Conservation (phyloP, 2,113 vertebrate genomes). For the Mustela lutreola region DNA sequence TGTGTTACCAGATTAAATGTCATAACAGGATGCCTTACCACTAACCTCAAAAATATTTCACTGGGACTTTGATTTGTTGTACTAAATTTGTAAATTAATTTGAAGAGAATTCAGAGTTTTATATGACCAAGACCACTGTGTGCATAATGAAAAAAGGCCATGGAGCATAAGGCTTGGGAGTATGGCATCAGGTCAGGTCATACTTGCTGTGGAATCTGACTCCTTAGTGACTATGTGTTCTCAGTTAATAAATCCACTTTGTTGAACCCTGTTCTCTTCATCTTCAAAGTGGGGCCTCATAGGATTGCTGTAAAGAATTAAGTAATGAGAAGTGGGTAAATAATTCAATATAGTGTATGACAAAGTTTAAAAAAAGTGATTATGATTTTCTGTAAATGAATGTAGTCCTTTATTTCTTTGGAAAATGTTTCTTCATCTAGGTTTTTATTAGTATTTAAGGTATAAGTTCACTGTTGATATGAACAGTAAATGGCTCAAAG, state of each 20-base stretch:
- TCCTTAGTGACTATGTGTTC: not conserved
- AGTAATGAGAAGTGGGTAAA: too few species aligned
- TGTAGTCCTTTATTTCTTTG: too few species aligned
- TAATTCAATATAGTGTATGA: too few species aligned
- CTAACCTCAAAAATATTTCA: not conserved
- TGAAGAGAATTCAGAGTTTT: not conserved
- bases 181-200: not conserved
- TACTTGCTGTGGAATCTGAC: not conserved
- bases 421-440: too few species aligned
- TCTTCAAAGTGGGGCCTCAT: too few species aligned
- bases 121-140: not conserved
- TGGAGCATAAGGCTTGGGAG: too few species aligned
- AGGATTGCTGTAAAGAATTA: too few species aligned
- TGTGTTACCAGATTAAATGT: not conserved
- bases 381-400: too few species aligned
- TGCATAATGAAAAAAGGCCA: not conserved
- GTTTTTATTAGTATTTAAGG: too few species aligned
- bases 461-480: too few species aligned
- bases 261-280: not conserved
- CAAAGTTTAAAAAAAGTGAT: too few species aligned
- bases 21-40: not conserved
- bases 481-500: too few species aligned
- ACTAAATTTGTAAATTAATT: not conserved
- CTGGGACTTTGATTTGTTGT: not conserved
- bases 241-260: not conserved